These are phyloP conservation scores for Phataginus tetradactyla DNA, from an alignment of 2,797 vertebrate genomes.

Conservation along the genomic window DNA sequence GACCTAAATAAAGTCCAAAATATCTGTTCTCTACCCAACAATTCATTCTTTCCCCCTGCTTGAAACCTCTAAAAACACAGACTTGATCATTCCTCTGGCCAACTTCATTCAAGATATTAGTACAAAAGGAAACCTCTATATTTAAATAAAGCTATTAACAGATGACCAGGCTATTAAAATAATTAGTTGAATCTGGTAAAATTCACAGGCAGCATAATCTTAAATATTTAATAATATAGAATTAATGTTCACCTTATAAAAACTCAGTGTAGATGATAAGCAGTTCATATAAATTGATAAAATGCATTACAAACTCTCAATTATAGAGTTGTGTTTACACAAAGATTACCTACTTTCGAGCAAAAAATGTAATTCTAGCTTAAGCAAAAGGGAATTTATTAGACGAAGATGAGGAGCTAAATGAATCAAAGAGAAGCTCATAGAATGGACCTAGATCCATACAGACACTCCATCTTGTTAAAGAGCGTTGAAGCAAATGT, in stretches of 20 bases:
- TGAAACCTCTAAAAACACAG: background rate
- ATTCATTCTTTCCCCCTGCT: background rate
- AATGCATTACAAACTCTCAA: background rate
- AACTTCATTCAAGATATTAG: background rate
- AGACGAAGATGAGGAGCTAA: background rate
- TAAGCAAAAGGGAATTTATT: background rate
- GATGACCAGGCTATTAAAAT: background rate
- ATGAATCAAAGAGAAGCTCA: background rate
- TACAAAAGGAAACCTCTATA: background rate
- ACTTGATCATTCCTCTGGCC: background rate
- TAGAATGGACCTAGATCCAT: background rate
- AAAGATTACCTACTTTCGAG: background rate
- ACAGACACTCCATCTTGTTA: too few relatives aligned
- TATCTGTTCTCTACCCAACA: background rate
- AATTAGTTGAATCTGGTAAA: background rate
- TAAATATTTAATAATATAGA: background rate
- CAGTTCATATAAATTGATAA: background rate
- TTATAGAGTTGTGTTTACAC: background rate
- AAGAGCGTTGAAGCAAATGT: too few relatives aligned
- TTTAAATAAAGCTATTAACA: background rate
- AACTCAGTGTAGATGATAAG: background rate
- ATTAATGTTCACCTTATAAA: background rate
- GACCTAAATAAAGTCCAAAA: background rate
- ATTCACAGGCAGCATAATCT: background rate
- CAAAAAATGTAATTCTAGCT: background rate